phyloP scores from a whole-genome alignment of 2,113 vertebrate genomes.

The Cyrtonyx montezumae region DNA sequence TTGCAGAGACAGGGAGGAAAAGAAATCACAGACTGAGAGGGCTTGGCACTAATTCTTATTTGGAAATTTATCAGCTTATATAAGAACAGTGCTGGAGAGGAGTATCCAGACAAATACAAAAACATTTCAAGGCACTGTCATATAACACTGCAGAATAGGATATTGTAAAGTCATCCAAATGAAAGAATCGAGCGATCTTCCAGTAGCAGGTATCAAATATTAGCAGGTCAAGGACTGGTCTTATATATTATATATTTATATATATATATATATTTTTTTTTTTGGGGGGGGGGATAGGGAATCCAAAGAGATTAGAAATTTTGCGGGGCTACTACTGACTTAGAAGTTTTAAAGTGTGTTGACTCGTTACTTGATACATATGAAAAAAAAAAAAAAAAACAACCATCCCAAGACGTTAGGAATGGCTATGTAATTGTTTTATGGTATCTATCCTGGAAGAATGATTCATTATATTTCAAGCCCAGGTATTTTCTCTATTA shows the following conservation, averaged over 20 bases:
- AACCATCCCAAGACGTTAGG: background rate
- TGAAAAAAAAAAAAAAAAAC: background rate
- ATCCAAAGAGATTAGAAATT: background rate
- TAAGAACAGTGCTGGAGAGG: background rate
- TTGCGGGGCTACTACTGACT: background rate
- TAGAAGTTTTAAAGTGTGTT: background rate
- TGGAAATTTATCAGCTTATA: background rate
- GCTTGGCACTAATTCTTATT: background rate
- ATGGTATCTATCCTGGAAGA: background rate
- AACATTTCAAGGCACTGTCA: background rate
- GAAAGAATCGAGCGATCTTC: background rate
- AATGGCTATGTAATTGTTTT: background rate
- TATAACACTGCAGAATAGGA: background rate
- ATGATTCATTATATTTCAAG: background rate
- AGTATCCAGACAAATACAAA: background rate
- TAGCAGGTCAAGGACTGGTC: background rate
- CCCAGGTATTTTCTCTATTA: background rate
- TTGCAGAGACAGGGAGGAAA: background rate
- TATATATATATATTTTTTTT: too few species aligned
- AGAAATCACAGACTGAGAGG: background rate
- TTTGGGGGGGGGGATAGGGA: rapidly evolving
- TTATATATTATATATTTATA: background rate
- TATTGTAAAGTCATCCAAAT: background rate
- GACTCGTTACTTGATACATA: background rate
- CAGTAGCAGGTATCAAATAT: background rate